Conservation (phyloP, 2,888 invertebrate genomes). For the Amblyjoppa fuscipennis region DNA sequence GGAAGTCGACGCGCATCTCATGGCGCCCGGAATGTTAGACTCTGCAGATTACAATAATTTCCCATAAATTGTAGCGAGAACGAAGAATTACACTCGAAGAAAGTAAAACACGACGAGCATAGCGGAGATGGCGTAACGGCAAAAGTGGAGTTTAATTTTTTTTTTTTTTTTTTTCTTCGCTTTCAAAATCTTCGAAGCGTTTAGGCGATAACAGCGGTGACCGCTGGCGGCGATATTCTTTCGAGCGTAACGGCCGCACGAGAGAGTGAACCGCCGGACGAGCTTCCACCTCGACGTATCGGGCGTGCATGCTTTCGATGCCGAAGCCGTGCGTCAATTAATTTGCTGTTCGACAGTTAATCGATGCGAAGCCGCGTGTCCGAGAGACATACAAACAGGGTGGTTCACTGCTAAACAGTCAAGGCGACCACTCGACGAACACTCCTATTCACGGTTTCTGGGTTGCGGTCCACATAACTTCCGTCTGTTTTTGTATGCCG, state of each 20-base stretch:
- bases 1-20: background rate
- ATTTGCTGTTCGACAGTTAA: background rate
- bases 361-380: constrained; percentile 14
- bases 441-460: constrained; percentile 80
- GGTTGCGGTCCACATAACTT: constrained; percentile 81
- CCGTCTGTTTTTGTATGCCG: constrained; percentile 75
- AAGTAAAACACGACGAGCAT: background rate
- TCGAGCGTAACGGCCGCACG: background rate
- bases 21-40: constrained; percentile 13
- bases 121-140: constrained; percentile 9
- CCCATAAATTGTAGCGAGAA: background rate
- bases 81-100: background rate
- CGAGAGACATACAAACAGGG: background rate
- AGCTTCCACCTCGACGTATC: constrained; percentile 7
- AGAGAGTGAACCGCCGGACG: background rate
- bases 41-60: background rate
- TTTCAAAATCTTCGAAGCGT: constrained; percentile 63
- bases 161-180: constrained; percentile 44
- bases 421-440: constrained; percentile 21
- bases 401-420: constrained; percentile 25
- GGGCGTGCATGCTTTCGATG: background rate
- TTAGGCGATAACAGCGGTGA: constrained; percentile 24
- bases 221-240: background rate
- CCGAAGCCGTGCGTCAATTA: background rate
- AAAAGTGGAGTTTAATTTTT: background rate